Conservation (phyloP, 2,888 invertebrate species). For the Mylabris sibirica region DNA sequence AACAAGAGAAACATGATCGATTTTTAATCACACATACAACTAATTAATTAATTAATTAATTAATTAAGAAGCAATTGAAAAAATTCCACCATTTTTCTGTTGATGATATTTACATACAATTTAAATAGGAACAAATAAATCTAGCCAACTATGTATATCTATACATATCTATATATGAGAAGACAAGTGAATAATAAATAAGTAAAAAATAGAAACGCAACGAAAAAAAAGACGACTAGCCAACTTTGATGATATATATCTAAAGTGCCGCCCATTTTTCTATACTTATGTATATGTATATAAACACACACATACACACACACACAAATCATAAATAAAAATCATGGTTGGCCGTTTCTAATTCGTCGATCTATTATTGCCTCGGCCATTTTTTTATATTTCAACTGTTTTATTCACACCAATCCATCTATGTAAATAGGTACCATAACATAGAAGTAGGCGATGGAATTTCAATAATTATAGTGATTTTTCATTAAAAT, state of each 20-base stretch:
- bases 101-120: not conserved
- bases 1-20: not conserved
- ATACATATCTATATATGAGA: not conserved
- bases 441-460: not conserved
- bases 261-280: not conserved
- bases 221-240: not conserved
- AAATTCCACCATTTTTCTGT: not conserved
- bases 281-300: not conserved
- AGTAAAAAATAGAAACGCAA: not conserved
- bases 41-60: too few species aligned
- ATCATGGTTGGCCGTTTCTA: not conserved
- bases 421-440: not conserved
- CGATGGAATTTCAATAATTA: not conserved
- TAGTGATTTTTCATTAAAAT: not conserved
- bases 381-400: conserved; percentile 1
- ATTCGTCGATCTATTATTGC: not conserved
- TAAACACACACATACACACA: too few species aligned
- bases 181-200: not conserved
- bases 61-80: not conserved
- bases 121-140: not conserved
- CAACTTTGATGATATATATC: not conserved
- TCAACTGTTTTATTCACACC: not conserved
- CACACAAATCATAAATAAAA: not conserved
- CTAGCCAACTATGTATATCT: not conserved
- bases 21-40: not conserved